Evolutionary conservation across 2,113 vertebrate species (phyloP), one percentile per base, ranked within the genome.

Genomic region (Lophius piscatorius): DNA sequence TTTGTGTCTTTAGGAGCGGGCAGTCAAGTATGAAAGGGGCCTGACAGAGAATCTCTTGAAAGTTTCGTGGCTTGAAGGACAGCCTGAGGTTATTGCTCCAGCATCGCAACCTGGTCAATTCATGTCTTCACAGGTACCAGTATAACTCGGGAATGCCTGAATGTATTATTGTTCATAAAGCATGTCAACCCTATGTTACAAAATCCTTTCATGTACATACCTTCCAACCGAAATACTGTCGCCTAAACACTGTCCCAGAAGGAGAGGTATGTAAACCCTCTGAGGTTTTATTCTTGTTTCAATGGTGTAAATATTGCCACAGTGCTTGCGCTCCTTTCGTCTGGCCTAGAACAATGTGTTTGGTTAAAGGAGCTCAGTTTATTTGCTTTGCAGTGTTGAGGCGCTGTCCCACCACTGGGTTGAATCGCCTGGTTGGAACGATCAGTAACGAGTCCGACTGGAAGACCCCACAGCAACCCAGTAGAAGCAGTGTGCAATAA

Each of bases 1-100:
- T 44, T 24, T 63, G 9, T 35, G 21, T 72, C 34, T 74, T 49
- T 78, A 99, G 97, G 96, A 96, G 69, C 90, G 95, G 86, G 96
- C 96, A 45, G 90, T 93, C 52, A 94, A 90, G 83, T 94, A 99
- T 78, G 97, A 99, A 88, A 88, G 82, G 23, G 97, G 96, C 42
- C 86, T 97, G 52, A 87, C 83, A 1, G 85, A 82, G 73, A 98
- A 96, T 62, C 97, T 95, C 26, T 85, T 99, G 73, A 97, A 95
- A 90, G 93, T 98, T 58, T 92, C 92, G 9, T 99, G 97, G 97
- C 81, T 98, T 62, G 94, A 96, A 71, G 93, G 95, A 33, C 86
- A 91, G 57, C 95, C 95, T 3, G 78, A 84, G 33, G 61, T 66
- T 48, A 24, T 67, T 14, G 12, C 57, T 22, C 76, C 12, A 42